Conservation (phyloP, 2,113 vertebrate species). For the Pachycephala philippinensis region DNA sequence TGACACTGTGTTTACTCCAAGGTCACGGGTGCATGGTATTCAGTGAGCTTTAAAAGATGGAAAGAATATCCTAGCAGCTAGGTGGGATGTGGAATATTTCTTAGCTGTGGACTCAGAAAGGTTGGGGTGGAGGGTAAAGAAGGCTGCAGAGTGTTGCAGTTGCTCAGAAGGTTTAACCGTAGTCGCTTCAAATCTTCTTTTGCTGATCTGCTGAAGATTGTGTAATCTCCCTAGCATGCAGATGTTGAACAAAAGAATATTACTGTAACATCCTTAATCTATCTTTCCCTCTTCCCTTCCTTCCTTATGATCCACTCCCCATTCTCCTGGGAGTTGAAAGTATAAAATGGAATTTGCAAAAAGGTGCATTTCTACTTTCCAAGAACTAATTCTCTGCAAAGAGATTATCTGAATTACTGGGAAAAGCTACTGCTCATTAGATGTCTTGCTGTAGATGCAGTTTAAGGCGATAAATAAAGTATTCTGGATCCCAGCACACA, state of each 20-base stretch:
- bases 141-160: not conserved
- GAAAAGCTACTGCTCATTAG: conserved; percentile 69
- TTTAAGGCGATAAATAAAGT: conserved; percentile 31
- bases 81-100: not conserved
- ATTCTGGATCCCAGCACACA: conserved; percentile 22
- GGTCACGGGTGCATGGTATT: not conserved
- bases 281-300: conserved; percentile 24
- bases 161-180: conserved; percentile 76
- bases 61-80: not conserved
- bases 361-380: conserved; percentile 77
- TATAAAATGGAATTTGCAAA: conserved; percentile 82
- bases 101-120: not conserved
- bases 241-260: conserved; percentile 84
- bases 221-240: conserved; percentile 84
- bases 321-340: conserved; percentile 79
- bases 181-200: conserved; percentile 77
- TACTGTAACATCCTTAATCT: conserved; percentile 90
- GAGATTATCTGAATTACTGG: conserved; percentile 72
- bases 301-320: conserved; percentile 54
- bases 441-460: conserved; percentile 9
- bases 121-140: not conserved
- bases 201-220: conserved; percentile 83
- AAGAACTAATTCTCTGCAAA: conserved; percentile 75
- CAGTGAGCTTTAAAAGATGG: not conserved
- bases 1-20: not conserved